Percentiles rank a stretch among this genome's conserved stretches.
Evolutionary conservation across 2,113 vertebrate species (phyloP).

Genomic region (Todiramphus saurophagus): DNA sequence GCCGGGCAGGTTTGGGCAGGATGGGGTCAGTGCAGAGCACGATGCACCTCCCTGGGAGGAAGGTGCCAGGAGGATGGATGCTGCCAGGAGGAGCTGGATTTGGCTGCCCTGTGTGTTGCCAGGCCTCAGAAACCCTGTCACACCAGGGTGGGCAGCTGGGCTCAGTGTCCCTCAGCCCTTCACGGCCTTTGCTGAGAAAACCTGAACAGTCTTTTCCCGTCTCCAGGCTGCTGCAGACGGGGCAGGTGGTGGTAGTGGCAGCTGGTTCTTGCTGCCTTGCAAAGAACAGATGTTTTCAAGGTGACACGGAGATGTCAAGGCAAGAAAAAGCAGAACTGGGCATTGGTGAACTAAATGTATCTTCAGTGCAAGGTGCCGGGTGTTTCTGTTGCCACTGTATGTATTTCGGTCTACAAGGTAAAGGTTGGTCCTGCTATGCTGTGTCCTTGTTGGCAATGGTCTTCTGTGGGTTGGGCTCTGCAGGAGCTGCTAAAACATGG

Average conservation of each 20-base stretch:
- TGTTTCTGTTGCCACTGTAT: fast-evolving
- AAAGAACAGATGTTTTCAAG: background rate
- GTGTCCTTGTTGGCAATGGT: fast-evolving
- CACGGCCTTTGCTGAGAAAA: background rate
- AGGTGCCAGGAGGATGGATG: fast-evolving
- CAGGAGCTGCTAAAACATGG: background rate
- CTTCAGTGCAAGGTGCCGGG: background rate
- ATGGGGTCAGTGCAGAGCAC: background rate
- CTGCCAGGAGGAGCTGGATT: background rate
- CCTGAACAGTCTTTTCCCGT: background rate
- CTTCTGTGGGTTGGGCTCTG: fast-evolving
- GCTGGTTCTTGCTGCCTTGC: background rate
- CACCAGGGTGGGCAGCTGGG: background rate
- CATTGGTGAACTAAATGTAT: background rate
- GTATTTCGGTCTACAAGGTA: fast-evolving
- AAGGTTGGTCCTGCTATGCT: fast-evolving
- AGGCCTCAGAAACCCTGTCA: background rate
- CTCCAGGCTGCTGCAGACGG: background rate
- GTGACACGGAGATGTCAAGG: background rate
- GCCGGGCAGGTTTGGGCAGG: background rate
- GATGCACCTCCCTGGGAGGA: background rate
- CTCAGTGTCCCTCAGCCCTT: background rate
- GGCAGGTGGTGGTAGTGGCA: background rate
- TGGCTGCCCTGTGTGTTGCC: background rate
- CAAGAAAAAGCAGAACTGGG: background rate